Evolutionary conservation across 1,140 invertebrate genomes (phyloP), one percentile per base, ranked within the genome.

Genomic region (Aphelenchoides avenae): DNA sequence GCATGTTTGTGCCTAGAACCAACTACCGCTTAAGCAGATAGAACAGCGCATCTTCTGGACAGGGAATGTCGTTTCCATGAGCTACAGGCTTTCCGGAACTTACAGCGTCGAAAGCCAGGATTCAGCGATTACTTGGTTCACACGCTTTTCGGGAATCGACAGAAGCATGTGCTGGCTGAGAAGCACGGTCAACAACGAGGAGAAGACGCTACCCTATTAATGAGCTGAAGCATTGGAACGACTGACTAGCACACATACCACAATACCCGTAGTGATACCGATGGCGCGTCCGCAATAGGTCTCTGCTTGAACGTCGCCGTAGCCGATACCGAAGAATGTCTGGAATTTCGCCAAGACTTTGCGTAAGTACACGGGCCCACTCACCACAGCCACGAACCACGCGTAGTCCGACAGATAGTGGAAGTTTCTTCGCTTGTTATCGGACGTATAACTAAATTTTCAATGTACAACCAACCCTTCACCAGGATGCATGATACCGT

Each of bases 241-340:
- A 26, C 26, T n/a, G 15, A 7, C 18, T n/a, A 13, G 30, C 26
- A 11, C 34, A 65, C 68, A 47, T 87, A 96, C 93, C 89, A 97
- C 96, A 78, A 97, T 91, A 76, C 92, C 93, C 64, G 91, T 95
- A 78, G 87, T 89, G 76, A 97, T 92, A 76, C 92, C 91, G 76
- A 97, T 91, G 77, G 88, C 89, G 80, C 93, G 84, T 74, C 93
- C 93, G 83, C 92, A 97, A 84, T 96, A 96, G 65, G 94, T 98
- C 83, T 96, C 94, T 77, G 93, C 93, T 79, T 97, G 91, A 80
- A 98, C 92, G 83, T 98, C 94, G 77, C 94, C 94, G 83, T 97
- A 98, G 77, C 73, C 73, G 27, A 73, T 73, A 20, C 67, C 59
- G 40, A 74, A 76, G 51, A 73, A 73, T n/a, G 71, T 73, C 67